phyloP scores from a whole-genome alignment of 2,888 invertebrate genomes.

The Tiphia femorata region DNA sequence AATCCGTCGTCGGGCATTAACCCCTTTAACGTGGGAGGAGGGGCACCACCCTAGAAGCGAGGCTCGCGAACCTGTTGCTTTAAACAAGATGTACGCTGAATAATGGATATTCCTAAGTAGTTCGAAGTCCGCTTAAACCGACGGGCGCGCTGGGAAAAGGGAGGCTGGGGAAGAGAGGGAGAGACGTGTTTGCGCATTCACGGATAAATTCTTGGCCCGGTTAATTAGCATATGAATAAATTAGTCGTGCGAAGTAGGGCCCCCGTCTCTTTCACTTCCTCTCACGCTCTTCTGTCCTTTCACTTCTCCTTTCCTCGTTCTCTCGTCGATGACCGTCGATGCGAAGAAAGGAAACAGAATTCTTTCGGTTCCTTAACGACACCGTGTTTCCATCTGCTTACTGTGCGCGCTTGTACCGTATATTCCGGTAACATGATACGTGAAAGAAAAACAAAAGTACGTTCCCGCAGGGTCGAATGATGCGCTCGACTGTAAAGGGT shows the following conservation, averaged over 20 bases:
- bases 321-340: too few species aligned
- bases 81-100: slow-evolving; percentile 61
- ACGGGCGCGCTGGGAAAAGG: too few species aligned
- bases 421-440: too few species aligned
- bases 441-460: too few species aligned
- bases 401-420: too few species aligned
- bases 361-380: too few species aligned
- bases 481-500: too few species aligned
- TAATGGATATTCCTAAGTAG: slow-evolving; percentile 59
- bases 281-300: slow-evolving; percentile 15
- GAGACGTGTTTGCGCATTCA: slow-evolving; percentile 30
- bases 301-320: neutral
- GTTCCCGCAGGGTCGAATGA: too few species aligned
- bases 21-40: too few species aligned
- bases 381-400: too few species aligned
- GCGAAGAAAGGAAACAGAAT: too few species aligned
- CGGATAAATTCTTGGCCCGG: slow-evolving; percentile 36
- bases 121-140: slow-evolving; percentile 50
- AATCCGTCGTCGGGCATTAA: slow-evolving; percentile 62
- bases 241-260: slow-evolving; percentile 18
- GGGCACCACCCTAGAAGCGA: slow-evolving; percentile 34
- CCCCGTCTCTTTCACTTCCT: slow-evolving; percentile 4
- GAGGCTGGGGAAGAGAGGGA: neutral
- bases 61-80: slow-evolving; percentile 61
- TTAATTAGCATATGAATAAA: slow-evolving; percentile 43